Evolutionary conservation across 2,113 vertebrate genomes (phyloP).

Genomic region (Psephotus haematonotus): DNA sequence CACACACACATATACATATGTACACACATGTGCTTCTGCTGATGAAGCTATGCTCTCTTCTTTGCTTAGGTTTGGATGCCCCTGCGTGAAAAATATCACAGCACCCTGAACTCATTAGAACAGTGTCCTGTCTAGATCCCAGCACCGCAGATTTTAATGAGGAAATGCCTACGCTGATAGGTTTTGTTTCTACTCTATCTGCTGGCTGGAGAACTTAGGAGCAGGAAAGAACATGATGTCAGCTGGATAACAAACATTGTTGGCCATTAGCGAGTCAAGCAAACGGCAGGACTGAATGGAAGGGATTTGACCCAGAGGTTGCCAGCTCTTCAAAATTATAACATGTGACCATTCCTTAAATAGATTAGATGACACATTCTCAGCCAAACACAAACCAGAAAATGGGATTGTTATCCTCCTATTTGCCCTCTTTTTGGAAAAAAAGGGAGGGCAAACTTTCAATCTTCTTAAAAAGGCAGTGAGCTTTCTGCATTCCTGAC

Average conservation of each 20-base stretch:
- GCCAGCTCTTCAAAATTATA: not conserved
- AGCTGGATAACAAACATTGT: not conserved
- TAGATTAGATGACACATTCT: not conserved
- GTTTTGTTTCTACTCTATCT: not conserved
- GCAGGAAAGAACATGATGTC: not conserved
- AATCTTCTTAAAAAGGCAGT: slow-evolving; percentile 36
- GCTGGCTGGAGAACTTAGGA: not conserved
- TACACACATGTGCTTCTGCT: not conserved
- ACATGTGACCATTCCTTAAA: not conserved
- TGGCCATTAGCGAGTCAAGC: not conserved
- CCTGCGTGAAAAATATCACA: not conserved
- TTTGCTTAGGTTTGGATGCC: not conserved
- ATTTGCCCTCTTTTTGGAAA: not conserved
- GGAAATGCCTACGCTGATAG: not conserved
- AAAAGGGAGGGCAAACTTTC: not conserved
- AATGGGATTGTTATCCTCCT: not conserved
- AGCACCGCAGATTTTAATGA: not conserved
- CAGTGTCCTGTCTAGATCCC: not conserved
- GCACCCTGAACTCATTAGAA: not conserved
- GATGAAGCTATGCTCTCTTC: not conserved
- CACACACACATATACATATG: not conserved
- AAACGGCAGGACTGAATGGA: not conserved
- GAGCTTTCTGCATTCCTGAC: slow-evolving; percentile 57
- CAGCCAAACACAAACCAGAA: not conserved
- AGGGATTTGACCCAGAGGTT: not conserved